A percentile compares a stretch with the other conserved stretches of the same genome.
These are phyloP conservation scores for Mantis religiosa DNA, from an alignment of 2,888 invertebrate species.

Conservation along the genomic window DNA sequence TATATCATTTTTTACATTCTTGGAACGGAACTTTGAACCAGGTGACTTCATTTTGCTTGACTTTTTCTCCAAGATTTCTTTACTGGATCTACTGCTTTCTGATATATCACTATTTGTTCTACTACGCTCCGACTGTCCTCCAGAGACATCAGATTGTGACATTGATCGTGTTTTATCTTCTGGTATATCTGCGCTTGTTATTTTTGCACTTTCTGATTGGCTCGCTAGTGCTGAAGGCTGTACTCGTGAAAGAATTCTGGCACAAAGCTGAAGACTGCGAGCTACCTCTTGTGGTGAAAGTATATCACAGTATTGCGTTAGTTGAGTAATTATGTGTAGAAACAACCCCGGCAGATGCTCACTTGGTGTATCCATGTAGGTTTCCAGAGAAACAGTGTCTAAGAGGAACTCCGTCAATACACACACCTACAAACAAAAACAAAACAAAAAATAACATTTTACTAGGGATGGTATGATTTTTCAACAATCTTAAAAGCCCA, in stretches of 20 bases:
- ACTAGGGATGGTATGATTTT: not conserved
- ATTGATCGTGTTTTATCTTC: slow-evolving; percentile 6
- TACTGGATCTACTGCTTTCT: slow-evolving; percentile 7
- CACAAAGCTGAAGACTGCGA: slow-evolving; percentile 62
- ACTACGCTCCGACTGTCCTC: not conserved
- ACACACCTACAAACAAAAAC: slow-evolving; percentile 60
- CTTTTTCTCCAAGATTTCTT: slow-evolving; percentile 15
- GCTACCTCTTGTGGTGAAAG: slow-evolving; percentile 60
- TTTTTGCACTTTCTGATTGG: slow-evolving; percentile 6
- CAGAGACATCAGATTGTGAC: slow-evolving; percentile 2
- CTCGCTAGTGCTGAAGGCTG: slow-evolving; percentile 50
- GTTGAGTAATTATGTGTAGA: slow-evolving; percentile 57
- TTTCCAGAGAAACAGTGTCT: slow-evolving; percentile 70
- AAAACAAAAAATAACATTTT: slow-evolving; percentile 32
- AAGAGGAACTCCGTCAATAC: slow-evolving; percentile 68
- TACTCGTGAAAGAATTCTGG: slow-evolving; percentile 69
- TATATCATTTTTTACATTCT: not conserved
- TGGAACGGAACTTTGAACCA: slow-evolving; percentile 19
- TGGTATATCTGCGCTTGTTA: not conserved
- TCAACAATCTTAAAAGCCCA: too few relatives aligned
- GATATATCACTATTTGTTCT: slow-evolving; percentile 24
- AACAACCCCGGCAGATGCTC: slow-evolving; percentile 75
- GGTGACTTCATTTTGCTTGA: slow-evolving; percentile 13
- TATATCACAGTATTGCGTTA: slow-evolving; percentile 54
- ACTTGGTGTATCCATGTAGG: slow-evolving; percentile 70